Percentiles rank a stretch among this genome's conserved stretches.
Evolutionary conservation across 2,797 vertebrate species (phyloP).

Genomic region (Synaphobranchus kaupii): DNA sequence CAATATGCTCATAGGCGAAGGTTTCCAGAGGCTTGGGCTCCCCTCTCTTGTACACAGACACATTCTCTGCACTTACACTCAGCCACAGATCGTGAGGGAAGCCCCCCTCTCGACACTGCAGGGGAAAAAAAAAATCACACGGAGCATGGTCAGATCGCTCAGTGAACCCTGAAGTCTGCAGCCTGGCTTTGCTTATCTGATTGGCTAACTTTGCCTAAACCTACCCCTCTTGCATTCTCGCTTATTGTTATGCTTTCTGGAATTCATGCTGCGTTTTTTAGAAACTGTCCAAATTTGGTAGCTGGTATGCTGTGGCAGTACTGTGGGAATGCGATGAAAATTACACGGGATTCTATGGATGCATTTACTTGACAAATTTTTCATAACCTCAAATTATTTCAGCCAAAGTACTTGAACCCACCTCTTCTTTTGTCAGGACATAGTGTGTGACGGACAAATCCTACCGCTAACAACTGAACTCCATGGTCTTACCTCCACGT

Average conservation of each 20-base stretch:
- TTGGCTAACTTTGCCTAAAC: not conserved
- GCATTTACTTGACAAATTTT: not conserved
- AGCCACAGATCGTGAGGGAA: slow-evolving; percentile 93
- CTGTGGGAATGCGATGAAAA: not conserved
- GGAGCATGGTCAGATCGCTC: not conserved
- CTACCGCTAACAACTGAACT: not conserved
- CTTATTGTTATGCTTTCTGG: not conserved
- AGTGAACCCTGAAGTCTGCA: not conserved
- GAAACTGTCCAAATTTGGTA: not conserved
- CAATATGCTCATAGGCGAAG: slow-evolving; percentile 90
- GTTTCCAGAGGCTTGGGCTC: slow-evolving; percentile 88
- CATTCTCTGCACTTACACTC: slow-evolving; percentile 88
- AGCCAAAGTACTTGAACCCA: not conserved
- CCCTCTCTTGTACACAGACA: slow-evolving; percentile 89
- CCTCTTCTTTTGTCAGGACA: not conserved
- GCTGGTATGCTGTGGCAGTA: not conserved
- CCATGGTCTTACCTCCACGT: slow-evolving; percentile 79
- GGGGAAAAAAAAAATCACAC: slow-evolving; percentile 21
- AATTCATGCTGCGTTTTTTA: not conserved
- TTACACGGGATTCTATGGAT: not conserved
- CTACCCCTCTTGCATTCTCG: not conserved
- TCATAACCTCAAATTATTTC: not conserved
- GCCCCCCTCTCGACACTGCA: slow-evolving; percentile 89
- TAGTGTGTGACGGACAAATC: not conserved
- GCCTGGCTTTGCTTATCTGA: not conserved